Conservation (phyloP, 2,113 vertebrate genomes). For the Poeciliopsis retropinna region DNA sequence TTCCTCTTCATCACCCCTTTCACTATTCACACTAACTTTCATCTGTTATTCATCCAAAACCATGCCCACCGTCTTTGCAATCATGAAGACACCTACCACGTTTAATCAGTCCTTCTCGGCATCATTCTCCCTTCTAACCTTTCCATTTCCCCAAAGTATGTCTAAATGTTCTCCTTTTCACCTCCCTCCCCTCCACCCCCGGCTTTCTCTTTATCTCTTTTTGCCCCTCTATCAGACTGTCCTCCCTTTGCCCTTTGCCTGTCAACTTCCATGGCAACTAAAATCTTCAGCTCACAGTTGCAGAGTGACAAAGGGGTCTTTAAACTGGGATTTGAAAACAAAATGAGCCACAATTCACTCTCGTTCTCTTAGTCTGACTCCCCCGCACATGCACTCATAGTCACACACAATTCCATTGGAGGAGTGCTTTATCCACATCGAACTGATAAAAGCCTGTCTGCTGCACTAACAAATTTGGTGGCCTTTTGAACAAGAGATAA, state of each 20-base stretch:
- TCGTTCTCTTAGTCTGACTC: slow-evolving; percentile 18
- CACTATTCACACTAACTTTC: slow-evolving; percentile 20
- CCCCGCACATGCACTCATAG: slow-evolving; percentile 26
- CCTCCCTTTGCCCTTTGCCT: slow-evolving; percentile 26
- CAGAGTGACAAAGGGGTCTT: slow-evolving; percentile 25
- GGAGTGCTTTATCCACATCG: slow-evolving; percentile 18
- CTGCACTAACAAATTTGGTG: slow-evolving; percentile 52
- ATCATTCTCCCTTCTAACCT: background rate
- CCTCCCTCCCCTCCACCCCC: background rate
- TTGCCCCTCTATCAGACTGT: slow-evolving; percentile 11
- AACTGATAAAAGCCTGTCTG: slow-evolving; percentile 62
- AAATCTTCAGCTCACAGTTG: slow-evolving; percentile 37
- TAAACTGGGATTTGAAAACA: slow-evolving; percentile 45
- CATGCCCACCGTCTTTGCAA: background rate
- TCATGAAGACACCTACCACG: background rate
- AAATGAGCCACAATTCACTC: slow-evolving; percentile 26
- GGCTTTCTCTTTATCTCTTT: background rate
- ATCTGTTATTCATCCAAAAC: slow-evolving; percentile 28
- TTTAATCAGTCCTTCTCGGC: slow-evolving; percentile 3
- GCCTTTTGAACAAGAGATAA: slow-evolving; percentile 57
- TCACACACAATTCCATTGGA: slow-evolving; percentile 20
- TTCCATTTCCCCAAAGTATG: background rate
- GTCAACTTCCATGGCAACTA: slow-evolving; percentile 40
- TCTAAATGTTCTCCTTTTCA: slow-evolving; percentile 5
- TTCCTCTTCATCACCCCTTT: background rate